A percentile compares a stretch with the other conserved stretches of the same genome.
Evolutionary conservation across 1,140 invertebrate genomes (phyloP).

Genomic region (Rhopalosiphum maidis): DNA sequence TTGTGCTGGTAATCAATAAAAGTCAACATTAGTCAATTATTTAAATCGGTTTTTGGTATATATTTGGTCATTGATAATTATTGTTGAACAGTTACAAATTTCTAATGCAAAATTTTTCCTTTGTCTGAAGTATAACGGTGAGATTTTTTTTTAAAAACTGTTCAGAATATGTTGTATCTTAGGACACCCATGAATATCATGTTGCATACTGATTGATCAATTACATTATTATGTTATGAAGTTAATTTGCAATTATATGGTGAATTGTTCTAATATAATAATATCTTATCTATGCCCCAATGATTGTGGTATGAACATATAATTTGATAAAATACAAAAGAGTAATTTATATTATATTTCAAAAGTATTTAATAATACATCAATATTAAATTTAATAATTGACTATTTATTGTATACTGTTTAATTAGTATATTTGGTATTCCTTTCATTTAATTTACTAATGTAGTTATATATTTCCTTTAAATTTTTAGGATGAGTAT

Average conservation of each 20-base stretch:
- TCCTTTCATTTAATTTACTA: background rate
- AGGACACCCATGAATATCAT: background rate
- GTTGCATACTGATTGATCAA: background rate
- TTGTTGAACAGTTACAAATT: background rate
- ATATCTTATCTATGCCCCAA: background rate
- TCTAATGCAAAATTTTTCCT: background rate
- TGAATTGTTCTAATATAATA: background rate
- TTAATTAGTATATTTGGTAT: background rate
- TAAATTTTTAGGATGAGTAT: background rate
- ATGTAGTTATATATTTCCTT: background rate
- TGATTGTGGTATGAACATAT: too few relatives aligned
- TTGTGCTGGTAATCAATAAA: background rate
- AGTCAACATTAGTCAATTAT: background rate
- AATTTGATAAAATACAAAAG: too few relatives aligned
- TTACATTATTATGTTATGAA: background rate
- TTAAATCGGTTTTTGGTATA: background rate
- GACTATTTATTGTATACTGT: background rate
- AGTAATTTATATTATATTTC: background rate
- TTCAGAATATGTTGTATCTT: background rate
- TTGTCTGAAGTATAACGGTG: background rate
- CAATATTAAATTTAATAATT: background rate
- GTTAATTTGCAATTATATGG: background rate
- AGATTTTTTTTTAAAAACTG: background rate
- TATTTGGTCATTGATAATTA: background rate
- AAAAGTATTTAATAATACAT: conserved; percentile 2